Base-by-base conservation (phyloP, 2,888 invertebrate genomes). In the Leucania comma region DNA sequence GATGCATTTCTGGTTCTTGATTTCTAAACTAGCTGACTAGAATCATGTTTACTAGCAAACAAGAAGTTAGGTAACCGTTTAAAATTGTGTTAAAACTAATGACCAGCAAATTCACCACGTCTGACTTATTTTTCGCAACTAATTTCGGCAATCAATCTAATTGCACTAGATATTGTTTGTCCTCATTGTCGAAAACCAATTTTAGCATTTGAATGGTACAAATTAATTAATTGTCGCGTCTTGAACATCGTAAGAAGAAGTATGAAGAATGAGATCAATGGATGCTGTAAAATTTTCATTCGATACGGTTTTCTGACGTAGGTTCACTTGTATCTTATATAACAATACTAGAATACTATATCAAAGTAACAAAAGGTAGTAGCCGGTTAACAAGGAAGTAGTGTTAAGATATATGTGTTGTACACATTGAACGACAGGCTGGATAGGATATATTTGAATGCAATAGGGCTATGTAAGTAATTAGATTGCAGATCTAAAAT, bases 221-320 rank as follows among this genome's bases (percentile, higher is more conserved):
- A 76, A 87, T 84, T 78, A 83, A 82, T 80, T 80, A 68, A 78
- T 75, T 71, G 62, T 71, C 74, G 64, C 54, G 61, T 77, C 76
- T 71, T 69, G 68, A 75, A 57, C 51, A 68, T 42, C 38, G 29
- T 61, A 64, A 54, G 74, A 62, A 72, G 32, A 63, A 12, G 14
- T 22, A 67, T 57, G 66, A 73, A 67, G 56, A 72, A 84, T 74
- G 58, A 58, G 29, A 72, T 74, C 50, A 68, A 75, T 71, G 46
- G 66, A 82, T 83, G 22, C 84, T 78, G 82, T 80, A 68, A 78
- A 86, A 86, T 80, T 74, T 22, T 17, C 32, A 76, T 86, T 86
- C 17, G 75, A 22, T 69, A 63, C 73, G 74, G 61, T 63, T 61
- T 35, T 66, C 10, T 72, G 81, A 78, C 72, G 72, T 64, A 38